phyloP scores from a whole-genome alignment of 2,113 vertebrate genomes.

The Thryonomys swinderianus region DNA sequence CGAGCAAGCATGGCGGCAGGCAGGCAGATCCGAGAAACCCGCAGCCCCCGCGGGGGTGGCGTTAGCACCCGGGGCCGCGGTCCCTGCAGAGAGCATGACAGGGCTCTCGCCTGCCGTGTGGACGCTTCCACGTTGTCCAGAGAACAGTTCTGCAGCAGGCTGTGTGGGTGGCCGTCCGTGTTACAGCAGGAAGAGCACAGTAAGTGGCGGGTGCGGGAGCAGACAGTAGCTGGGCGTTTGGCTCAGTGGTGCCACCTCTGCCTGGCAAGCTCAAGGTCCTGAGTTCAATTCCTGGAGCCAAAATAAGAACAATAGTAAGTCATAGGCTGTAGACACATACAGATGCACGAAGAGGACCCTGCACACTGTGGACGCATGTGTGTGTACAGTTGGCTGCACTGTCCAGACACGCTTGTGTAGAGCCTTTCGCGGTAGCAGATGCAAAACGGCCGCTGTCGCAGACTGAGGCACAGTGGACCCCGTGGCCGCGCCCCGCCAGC shows the following conservation, averaged over 20 bases:
- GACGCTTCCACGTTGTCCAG: accelerated
- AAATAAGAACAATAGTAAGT: too few species aligned
- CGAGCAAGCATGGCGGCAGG: neutral
- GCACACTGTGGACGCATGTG: too few species aligned
- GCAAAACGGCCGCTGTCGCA: neutral
- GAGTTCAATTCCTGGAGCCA: too few species aligned
- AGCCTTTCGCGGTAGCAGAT: neutral
- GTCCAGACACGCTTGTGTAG: neutral
- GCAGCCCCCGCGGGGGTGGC: neutral
- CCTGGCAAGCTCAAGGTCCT: too few species aligned
- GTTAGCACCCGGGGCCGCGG: neutral
- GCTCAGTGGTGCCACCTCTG: too few species aligned
- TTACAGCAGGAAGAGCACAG: neutral
- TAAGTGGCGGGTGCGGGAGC: neutral
- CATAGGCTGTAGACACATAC: neutral
- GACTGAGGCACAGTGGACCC: too few species aligned
- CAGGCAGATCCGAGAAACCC: neutral
- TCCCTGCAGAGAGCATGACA: neutral
- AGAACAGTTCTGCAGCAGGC: neutral
- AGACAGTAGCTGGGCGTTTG: too few species aligned
- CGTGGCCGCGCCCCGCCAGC: neutral
- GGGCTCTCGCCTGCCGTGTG: neutral
- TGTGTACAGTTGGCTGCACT: neutral
- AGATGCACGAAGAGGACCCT: too few species aligned
- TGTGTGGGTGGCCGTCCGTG: too few species aligned